Conservation (phyloP, 2,113 vertebrate species). For the Platycercus adscitus region DNA sequence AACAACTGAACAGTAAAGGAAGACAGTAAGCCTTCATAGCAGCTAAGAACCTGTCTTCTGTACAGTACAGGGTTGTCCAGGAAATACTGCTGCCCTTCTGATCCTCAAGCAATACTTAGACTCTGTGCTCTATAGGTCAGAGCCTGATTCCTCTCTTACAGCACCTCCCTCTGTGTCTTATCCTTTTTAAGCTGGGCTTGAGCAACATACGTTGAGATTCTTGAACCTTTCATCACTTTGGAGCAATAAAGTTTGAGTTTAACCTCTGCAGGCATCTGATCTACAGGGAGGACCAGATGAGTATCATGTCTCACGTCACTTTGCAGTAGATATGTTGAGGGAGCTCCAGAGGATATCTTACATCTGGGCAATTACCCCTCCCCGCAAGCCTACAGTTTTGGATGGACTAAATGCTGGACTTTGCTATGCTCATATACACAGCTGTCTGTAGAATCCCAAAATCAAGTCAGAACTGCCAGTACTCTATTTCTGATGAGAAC, state of each 20-base stretch:
- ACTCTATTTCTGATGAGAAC: slow-evolving; percentile 1
- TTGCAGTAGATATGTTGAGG: neutral
- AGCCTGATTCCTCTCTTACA: neutral
- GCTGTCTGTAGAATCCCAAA: neutral
- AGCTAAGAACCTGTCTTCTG: neutral
- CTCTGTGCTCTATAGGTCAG: neutral
- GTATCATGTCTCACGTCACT: neutral
- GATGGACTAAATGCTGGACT: neutral
- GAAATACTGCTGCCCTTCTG: neutral
- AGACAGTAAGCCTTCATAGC: neutral
- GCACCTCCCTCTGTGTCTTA: neutral
- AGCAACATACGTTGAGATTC: neutral
- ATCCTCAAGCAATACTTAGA: neutral
- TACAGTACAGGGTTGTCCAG: neutral
- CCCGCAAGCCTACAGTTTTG: neutral
- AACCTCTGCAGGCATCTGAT: neutral
- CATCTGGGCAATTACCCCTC: neutral
- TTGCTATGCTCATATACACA: neutral
- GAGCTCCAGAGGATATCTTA: neutral
- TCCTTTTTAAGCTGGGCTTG: neutral
- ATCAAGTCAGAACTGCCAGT: neutral
- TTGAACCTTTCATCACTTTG: neutral
- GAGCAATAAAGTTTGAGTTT: neutral
- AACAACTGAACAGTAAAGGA: neutral
- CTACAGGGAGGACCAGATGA: neutral